These are phyloP conservation scores for Monopis laevigella DNA, from an alignment of 2,888 invertebrate genomes.

Conservation along the genomic window DNA sequence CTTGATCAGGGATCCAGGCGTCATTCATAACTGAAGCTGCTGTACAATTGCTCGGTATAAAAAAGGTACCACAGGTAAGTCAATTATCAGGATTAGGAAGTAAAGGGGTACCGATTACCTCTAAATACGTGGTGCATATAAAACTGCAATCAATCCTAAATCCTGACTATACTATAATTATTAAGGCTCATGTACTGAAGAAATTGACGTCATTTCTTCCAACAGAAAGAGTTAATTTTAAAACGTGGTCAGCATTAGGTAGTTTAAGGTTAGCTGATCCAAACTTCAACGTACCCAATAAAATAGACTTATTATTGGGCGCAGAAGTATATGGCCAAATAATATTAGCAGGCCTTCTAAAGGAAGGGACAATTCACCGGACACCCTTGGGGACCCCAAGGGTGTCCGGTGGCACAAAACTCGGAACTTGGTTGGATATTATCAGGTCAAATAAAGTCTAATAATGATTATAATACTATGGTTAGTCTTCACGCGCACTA, in stretches of 20 bases:
- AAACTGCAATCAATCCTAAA: conserved; percentile 16
- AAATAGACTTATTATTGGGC: background rate
- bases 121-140: conserved; percentile 16
- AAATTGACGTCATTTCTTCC: conserved; percentile 17
- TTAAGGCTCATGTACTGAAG: conserved; percentile 17
- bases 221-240: conserved; percentile 12
- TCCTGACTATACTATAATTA: conserved; percentile 14
- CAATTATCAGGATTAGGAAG: no score
- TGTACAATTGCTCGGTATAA: no score
- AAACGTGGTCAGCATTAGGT: conserved; percentile 3
- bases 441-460: background rate
- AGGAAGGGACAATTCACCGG: no score
- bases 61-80: no score
- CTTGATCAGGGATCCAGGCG: conserved; percentile 15
- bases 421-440: no score
- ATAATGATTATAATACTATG: background rate
- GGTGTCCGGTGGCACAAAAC: no score
- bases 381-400: no score
- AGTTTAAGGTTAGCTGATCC: background rate
- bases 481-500: background rate
- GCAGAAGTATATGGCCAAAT: conserved; percentile 5
- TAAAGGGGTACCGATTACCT: no score
- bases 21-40: conserved; percentile 16
- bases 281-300: background rate
- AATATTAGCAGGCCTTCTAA: no score